A percentile compares a stretch with the other conserved stretches of the same genome.
Conservation (phyloP, 2,888 invertebrate species). For the Peribatodes rhomboidaria region DNA sequence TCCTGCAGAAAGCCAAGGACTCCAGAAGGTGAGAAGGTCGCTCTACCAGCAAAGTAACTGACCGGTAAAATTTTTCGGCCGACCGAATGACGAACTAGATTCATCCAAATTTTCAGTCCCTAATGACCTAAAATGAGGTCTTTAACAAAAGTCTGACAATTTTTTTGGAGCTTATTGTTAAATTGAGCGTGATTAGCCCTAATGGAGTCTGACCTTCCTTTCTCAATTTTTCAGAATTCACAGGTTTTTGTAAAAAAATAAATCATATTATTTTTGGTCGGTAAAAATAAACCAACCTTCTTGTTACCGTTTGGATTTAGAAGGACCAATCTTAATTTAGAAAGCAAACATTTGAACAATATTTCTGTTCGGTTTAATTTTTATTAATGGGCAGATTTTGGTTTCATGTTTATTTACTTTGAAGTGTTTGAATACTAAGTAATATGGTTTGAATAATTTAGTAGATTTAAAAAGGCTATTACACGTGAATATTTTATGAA, state of each 20-base stretch:
- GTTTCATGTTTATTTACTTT: constrained; percentile 9
- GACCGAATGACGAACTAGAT: neutral
- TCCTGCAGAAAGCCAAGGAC: constrained; percentile 90
- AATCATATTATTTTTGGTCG: neutral
- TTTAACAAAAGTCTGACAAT: neutral
- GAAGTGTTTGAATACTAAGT: neutral
- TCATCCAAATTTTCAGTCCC: constrained; percentile 4
- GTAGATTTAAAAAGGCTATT: neutral
- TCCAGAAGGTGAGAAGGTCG: constrained; percentile 82
- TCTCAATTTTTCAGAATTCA: neutral
- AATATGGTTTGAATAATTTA: constrained; percentile 9
- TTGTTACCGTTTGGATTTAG: constrained; percentile 4
- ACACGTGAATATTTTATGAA: constrained; percentile 1
- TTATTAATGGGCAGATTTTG: constrained; percentile 24
- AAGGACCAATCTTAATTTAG: constrained; percentile 18
- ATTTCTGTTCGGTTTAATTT: constrained; percentile 14
- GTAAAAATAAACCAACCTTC: neutral
- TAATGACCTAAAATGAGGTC: constrained; percentile 1
- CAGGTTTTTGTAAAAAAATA: constrained; percentile 1
- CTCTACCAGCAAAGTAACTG: too few species aligned
- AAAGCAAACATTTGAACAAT: constrained; percentile 21
- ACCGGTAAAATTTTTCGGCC: neutral
- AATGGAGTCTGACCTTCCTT: constrained; percentile 12
- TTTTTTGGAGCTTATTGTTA: constrained; percentile 16
- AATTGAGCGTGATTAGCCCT: constrained; percentile 16